phyloP scores from a whole-genome alignment of 1,140 invertebrate genomes.

The Cydia fagiglandana region DNA sequence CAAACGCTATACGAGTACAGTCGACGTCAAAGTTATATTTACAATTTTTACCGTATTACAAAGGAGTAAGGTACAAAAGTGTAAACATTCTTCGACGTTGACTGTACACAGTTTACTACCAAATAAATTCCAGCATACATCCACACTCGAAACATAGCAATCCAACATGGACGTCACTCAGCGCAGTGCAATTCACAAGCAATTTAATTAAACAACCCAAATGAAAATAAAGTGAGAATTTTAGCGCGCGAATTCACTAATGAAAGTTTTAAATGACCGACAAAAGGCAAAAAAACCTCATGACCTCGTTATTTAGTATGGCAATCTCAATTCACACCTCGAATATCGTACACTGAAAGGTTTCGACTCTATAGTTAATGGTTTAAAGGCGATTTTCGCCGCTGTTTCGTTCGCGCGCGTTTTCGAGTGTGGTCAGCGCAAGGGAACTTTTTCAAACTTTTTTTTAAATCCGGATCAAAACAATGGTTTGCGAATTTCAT shows the following conservation, averaged over 20 bases:
- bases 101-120: neutral
- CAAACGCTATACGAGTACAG: neutral
- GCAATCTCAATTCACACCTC: conserved; percentile 50
- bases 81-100: too few relatives aligned
- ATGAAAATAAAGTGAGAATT: conserved; percentile 61
- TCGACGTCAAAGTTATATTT: too few relatives aligned
- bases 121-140: conserved; percentile 2
- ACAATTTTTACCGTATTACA: too few relatives aligned
- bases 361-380: neutral
- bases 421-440: conserved; percentile 39
- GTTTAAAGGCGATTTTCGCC: neutral
- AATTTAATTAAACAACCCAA: conserved; percentile 59
- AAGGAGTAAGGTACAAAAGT: too few relatives aligned
- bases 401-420: neutral
- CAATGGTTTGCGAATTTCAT: conserved; percentile 67
- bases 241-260: conserved; percentile 70
- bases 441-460: conserved; percentile 63
- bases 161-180: conserved; percentile 21
- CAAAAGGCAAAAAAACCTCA: conserved; percentile 60
- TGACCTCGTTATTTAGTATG: conserved; percentile 68
- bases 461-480: conserved; percentile 66
- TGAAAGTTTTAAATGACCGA: conserved; percentile 74
- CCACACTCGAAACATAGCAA: conserved; percentile 9
- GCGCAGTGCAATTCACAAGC: conserved; percentile 27
- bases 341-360: conserved; percentile 38